Evolutionary conservation across 2,113 vertebrate species (phyloP), one percentile per base, ranked within the genome.

Genomic region (Stigmatopora nigra): DNA sequence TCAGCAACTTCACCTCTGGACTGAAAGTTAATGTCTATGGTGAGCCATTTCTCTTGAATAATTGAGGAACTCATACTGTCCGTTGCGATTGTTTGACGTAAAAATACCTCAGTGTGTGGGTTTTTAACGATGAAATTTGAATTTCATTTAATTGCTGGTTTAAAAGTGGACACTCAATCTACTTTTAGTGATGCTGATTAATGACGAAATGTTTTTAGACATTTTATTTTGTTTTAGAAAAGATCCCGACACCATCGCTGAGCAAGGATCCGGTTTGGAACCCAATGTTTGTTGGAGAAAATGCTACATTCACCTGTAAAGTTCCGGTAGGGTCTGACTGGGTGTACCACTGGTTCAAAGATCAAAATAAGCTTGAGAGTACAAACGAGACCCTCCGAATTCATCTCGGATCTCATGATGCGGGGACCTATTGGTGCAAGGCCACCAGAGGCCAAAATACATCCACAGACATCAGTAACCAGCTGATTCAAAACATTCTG

Each of bases 221-320:
- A 53, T 48, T 71, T 2, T 0, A 51, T 15, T 72, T 2, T 70
- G 17, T 72, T 77, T 69, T 31, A 82, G 85, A 58, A 0, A 62
- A 57, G 0, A 5, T 2, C 38, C 83, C 83, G 0, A 71, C 7
- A 41, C 63, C 77, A 17, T 69, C n/a, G 3, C 0, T 77, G 49
- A 73, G 2, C 1, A 77, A 58, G 46, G 1, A 2, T 47, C 69
- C 62, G 7, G 19, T 0, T 38, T 53, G 69, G n/a, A 38, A 61
- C n/a, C 14, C 3, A 0, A 77, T 85, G 80, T 87, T 76, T 62
- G 58, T 65, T 36, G 82, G 80, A 55, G 85, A 87, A 77, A 64
- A 2, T 0, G 67, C 72, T n/a, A 70, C 0, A 5, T 80, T 87
- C 41, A 76, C 63, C 3, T 87, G 85, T 59, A 53, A 5, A 1